phyloP scores from a whole-genome alignment of 2,113 vertebrate species.

The Panthera uncia region DNA sequence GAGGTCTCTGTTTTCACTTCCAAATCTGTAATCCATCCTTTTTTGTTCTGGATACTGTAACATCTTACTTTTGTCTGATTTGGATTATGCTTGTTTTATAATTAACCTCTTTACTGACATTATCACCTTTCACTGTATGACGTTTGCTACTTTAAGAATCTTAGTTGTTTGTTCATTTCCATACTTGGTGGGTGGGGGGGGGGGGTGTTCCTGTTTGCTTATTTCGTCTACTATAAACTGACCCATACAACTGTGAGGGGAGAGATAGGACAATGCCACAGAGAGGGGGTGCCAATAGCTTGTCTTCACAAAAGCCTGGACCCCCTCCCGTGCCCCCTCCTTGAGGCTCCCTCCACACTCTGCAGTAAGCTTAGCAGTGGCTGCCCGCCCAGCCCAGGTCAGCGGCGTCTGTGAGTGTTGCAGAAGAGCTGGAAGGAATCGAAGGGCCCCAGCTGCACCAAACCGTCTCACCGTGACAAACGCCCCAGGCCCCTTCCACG shows the following conservation, averaged over 20 bases:
- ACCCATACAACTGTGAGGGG: neutral
- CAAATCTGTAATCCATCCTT: neutral
- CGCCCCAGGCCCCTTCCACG: neutral
- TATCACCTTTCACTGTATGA: neutral
- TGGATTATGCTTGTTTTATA: neutral
- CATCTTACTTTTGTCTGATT: neutral
- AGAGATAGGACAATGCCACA: neutral
- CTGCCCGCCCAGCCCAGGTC: neutral
- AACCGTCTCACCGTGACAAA: neutral
- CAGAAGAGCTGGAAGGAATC: neutral
- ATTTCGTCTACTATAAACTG: neutral
- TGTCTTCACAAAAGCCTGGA: neutral
- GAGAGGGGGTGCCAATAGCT: fast-evolving
- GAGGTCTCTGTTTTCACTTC: neutral
- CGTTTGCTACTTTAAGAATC: neutral
- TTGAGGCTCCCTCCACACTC: neutral
- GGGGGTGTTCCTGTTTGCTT: neutral
- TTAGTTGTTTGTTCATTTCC: neutral
- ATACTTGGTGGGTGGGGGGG: no score
- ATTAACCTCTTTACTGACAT: neutral
- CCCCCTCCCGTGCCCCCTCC: neutral
- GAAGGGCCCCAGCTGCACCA: fast-evolving
- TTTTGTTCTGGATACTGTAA: neutral
- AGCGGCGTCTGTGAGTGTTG: fast-evolving
- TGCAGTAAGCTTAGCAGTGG: no score